These are phyloP conservation scores for Melanophora roralis DNA, from an alignment of 2,888 invertebrate genomes.

Conservation along the genomic window DNA sequence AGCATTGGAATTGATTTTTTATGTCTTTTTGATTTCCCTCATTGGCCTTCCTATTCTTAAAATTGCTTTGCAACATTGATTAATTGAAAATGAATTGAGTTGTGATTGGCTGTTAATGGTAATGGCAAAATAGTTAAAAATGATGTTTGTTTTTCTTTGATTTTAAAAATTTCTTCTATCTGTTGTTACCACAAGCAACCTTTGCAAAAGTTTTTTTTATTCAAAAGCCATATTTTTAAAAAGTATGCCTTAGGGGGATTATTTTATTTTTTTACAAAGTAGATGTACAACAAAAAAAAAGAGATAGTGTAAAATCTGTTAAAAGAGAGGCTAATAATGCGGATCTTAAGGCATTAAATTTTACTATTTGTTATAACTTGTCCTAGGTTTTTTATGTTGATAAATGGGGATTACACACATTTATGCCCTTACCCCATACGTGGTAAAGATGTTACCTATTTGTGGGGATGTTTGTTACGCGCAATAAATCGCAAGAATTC, in stretches of 20 bases:
- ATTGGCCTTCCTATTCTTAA: background rate
- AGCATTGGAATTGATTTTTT: no score
- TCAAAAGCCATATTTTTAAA: no score
- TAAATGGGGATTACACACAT: no score
- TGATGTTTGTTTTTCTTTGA: conserved; percentile 31
- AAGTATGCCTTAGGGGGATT: no score
- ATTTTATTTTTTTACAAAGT: background rate
- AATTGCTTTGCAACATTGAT: conserved; percentile 39
- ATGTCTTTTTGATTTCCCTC: background rate
- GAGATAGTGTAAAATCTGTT: background rate
- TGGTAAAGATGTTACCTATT: no score
- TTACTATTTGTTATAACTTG: background rate
- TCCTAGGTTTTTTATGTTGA: no score
- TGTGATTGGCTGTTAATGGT: conserved; percentile 55
- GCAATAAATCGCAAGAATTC: no score
- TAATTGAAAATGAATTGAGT: conserved; percentile 51
- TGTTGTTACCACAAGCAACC: conserved; percentile 1
- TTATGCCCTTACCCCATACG: no score
- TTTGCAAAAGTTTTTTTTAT: conserved; percentile 37
- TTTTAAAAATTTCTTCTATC: background rate
- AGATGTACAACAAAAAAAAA: background rate
- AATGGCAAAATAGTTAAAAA: conserved; percentile 43
- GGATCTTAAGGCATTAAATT: background rate
- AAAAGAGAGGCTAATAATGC: background rate
- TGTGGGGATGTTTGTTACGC: no score